Evolutionary conservation across 2,888 invertebrate species (phyloP).

Genomic region (Helicoverpa assulta): DNA sequence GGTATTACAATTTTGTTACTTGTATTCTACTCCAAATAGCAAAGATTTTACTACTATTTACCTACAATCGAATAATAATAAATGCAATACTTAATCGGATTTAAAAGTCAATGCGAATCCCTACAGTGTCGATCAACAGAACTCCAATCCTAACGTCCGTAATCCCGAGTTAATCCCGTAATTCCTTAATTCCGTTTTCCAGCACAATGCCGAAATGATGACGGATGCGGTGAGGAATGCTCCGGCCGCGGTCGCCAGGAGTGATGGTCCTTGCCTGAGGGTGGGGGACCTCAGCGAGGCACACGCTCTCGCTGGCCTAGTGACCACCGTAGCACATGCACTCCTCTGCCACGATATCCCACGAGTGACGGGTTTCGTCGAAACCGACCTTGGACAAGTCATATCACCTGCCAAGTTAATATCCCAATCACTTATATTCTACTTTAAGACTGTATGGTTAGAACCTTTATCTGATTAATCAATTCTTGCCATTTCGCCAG

Average conservation of each 20-base stretch:
- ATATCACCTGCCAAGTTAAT: slow-evolving; percentile 83
- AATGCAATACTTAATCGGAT: slow-evolving; percentile 29
- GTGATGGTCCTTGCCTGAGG: slow-evolving; percentile 71
- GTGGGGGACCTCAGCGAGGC: slow-evolving; percentile 84
- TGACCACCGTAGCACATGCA: slow-evolving; percentile 81
- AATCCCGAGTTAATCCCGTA: slow-evolving; percentile 56
- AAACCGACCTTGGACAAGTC: slow-evolving; percentile 79
- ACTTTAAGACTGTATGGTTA: background rate
- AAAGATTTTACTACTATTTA: slow-evolving; percentile 1
- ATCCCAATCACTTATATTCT: slow-evolving; percentile 4
- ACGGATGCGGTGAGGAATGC: slow-evolving; percentile 79
- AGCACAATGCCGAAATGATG: slow-evolving; percentile 82
- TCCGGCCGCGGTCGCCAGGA: slow-evolving; percentile 70
- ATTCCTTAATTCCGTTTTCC: slow-evolving; percentile 47
- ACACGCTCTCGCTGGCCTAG: slow-evolving; percentile 82
- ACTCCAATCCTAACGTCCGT: slow-evolving; percentile 29
- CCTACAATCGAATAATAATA: slow-evolving; percentile 22
- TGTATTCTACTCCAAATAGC: background rate
- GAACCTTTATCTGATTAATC: background rate
- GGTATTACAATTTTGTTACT: background rate
- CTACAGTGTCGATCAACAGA: slow-evolving; percentile 58
- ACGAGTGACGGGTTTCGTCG: slow-evolving; percentile 81
- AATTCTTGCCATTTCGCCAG: background rate
- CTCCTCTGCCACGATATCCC: slow-evolving; percentile 80
- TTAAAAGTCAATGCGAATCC: slow-evolving; percentile 52